Evolutionary conservation across 1,140 invertebrate genomes (phyloP).

Genomic region (Drosophila pectinifera): DNA sequence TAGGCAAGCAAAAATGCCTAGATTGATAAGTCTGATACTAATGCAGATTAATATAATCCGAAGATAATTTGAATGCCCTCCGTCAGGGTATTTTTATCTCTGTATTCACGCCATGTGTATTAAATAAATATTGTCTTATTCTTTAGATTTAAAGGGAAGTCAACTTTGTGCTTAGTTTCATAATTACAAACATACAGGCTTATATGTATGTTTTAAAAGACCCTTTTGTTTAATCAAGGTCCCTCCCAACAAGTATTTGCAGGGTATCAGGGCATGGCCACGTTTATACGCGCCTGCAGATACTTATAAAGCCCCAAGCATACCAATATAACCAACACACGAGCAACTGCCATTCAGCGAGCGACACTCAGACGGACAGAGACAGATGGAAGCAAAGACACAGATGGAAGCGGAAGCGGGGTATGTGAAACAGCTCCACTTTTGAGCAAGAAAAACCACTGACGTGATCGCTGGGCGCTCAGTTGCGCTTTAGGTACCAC

Average conservation of each 20-base stretch:
- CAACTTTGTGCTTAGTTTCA: no score
- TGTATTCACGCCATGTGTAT: no score
- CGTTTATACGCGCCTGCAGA: slow-evolving; percentile 54
- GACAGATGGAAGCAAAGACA: slow-evolving; percentile 15
- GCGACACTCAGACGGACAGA: slow-evolving; percentile 25
- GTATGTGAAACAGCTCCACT: slow-evolving; percentile 32
- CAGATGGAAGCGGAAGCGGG: slow-evolving; percentile 26
- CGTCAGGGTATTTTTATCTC: not conserved
- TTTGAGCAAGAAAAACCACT: slow-evolving; percentile 69
- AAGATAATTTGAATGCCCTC: not conserved
- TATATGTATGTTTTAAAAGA: not conserved
- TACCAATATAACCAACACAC: slow-evolving; percentile 56
- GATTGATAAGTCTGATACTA: not conserved
- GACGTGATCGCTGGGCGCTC: slow-evolving; percentile 59
- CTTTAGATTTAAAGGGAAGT: no score
- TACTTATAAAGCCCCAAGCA: slow-evolving; percentile 38
- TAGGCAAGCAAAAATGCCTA: not conserved
- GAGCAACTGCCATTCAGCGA: slow-evolving; percentile 60
- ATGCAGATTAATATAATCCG: not conserved
- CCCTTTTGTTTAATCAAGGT: not conserved
- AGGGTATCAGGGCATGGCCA: slow-evolving; percentile 31
- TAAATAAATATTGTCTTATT: no score
- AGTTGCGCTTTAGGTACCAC: slow-evolving; percentile 64
- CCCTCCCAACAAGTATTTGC: not conserved
- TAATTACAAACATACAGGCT: no score